These are phyloP conservation scores for Macrostomum lignano DNA, from an alignment of 1,140 invertebrate genomes.

Conservation along the genomic window DNA sequence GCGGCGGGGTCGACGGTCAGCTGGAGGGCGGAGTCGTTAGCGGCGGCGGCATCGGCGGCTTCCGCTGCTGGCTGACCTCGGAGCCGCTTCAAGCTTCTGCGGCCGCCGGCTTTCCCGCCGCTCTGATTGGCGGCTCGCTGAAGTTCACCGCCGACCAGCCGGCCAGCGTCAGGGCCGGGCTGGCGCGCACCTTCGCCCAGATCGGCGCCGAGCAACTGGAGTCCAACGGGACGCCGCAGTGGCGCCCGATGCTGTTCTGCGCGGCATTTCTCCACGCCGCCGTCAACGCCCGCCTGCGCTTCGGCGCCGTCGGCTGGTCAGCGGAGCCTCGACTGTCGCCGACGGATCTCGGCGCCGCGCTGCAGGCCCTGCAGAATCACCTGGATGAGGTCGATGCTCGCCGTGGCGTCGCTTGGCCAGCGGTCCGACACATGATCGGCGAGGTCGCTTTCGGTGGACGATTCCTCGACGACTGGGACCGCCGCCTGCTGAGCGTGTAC, in stretches of 20 bases:
- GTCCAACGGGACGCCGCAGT: slow-evolving; percentile 59
- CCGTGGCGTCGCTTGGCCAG: slow-evolving; percentile 68
- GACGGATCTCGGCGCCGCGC: slow-evolving; percentile 69
- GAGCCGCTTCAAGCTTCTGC: too few species aligned
- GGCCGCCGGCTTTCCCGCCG: too few species aligned
- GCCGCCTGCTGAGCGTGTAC: slow-evolving; percentile 61
- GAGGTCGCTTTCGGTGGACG: slow-evolving; percentile 82
- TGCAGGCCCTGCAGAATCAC: slow-evolving; percentile 74
- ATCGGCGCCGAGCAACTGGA: slow-evolving; percentile 69
- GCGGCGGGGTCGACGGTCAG: too few species aligned
- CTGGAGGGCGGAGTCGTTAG: too few species aligned
- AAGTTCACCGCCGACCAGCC: slow-evolving; percentile 90
- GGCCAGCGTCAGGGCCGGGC: slow-evolving; percentile 51
- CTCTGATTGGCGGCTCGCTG: too few species aligned
- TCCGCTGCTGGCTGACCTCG: too few species aligned
- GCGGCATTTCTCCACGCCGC: slow-evolving; percentile 87
- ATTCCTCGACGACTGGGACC: slow-evolving; percentile 83
- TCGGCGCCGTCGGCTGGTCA: slow-evolving; percentile 84
- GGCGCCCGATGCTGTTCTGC: slow-evolving; percentile 71
- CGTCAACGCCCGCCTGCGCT: slow-evolving; percentile 67
- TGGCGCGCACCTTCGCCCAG: slow-evolving; percentile 55
- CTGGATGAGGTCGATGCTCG: slow-evolving; percentile 83
- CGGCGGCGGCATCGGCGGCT: too few species aligned
- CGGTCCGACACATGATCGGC: slow-evolving; percentile 82
- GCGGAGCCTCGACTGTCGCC: slow-evolving; percentile 23